phyloP scores from a whole-genome alignment of 2,797 vertebrate species.

The Centroberyx gerrardi region DNA sequence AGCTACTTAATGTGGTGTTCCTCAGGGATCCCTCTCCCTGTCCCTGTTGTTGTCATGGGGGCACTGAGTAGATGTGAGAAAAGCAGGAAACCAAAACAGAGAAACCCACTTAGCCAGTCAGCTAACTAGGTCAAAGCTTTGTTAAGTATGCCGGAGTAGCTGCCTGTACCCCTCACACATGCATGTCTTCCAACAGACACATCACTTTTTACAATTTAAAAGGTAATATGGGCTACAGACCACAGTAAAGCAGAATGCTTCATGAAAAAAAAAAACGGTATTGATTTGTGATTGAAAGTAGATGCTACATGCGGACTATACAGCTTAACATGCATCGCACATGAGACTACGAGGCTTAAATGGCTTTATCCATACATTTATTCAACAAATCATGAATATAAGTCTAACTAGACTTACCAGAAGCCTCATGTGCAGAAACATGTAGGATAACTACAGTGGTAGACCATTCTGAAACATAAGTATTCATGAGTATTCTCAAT shows the following conservation, averaged over 20 bases:
- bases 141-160: slow-evolving; percentile 53
- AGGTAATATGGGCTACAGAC: not conserved
- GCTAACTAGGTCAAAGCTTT: slow-evolving; percentile 69
- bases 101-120: slow-evolving; percentile 64
- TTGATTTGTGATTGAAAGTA: not conserved
- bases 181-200: slow-evolving; percentile 3
- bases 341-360: not conserved
- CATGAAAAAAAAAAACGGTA: not conserved
- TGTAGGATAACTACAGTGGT: too few relatives aligned
- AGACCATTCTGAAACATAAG: too few relatives aligned
- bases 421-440: not conserved
- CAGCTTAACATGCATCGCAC: not conserved
- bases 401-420: not conserved
- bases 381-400: not conserved
- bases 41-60: not conserved
- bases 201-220: not conserved
- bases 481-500: not conserved
- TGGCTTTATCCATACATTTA: not conserved
- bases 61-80: slow-evolving; percentile 36
- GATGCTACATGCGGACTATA: too few relatives aligned
- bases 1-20: not conserved
- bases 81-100: slow-evolving; percentile 65
- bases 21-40: not conserved
- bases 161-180: slow-evolving; percentile 28
- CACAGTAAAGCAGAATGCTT: slow-evolving; percentile 3